Conservation (phyloP, 2,797 vertebrate species). For the Pampus argenteus region DNA sequence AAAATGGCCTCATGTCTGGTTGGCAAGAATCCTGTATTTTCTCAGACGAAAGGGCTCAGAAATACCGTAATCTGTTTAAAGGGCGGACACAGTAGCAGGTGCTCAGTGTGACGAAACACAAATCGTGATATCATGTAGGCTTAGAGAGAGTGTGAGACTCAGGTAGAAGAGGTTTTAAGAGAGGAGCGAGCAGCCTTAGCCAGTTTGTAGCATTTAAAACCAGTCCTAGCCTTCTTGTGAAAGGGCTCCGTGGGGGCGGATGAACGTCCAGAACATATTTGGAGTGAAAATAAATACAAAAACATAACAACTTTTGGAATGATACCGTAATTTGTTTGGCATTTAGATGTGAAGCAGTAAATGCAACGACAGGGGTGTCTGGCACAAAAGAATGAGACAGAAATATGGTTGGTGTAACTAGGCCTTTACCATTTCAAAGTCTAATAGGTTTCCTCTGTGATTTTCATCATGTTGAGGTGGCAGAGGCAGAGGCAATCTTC, state of each 20-base stretch:
- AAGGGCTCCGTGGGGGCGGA: constrained; percentile 63
- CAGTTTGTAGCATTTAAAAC: constrained; percentile 67
- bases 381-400: constrained; percentile 55
- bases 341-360: constrained; percentile 61
- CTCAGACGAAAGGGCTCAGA: constrained; percentile 75
- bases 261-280: constrained; percentile 68
- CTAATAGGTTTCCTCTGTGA: constrained; percentile 46
- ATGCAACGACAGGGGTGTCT: constrained; percentile 55
- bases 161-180: constrained; percentile 75
- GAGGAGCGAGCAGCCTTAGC: constrained; percentile 70
- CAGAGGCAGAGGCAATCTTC: constrained; percentile 64
- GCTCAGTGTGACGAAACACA: constrained; percentile 66
- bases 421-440: constrained; percentile 43
- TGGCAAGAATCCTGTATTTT: constrained; percentile 73
- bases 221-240: constrained; percentile 70
- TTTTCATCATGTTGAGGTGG: constrained; percentile 52
- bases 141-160: constrained; percentile 69
- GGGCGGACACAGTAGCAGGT: constrained; percentile 74
- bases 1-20: constrained; percentile 77
- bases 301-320: constrained; percentile 73
- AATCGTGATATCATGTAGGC: constrained; percentile 60
- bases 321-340: constrained; percentile 73
- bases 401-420: constrained; percentile 42
- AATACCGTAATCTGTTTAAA: constrained; percentile 75
- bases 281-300: constrained; percentile 60